Evolutionary conservation across 2,888 invertebrate genomes (phyloP), one percentile per base, ranked within the genome.

Genomic region (Cartodere bifasciata): DNA sequence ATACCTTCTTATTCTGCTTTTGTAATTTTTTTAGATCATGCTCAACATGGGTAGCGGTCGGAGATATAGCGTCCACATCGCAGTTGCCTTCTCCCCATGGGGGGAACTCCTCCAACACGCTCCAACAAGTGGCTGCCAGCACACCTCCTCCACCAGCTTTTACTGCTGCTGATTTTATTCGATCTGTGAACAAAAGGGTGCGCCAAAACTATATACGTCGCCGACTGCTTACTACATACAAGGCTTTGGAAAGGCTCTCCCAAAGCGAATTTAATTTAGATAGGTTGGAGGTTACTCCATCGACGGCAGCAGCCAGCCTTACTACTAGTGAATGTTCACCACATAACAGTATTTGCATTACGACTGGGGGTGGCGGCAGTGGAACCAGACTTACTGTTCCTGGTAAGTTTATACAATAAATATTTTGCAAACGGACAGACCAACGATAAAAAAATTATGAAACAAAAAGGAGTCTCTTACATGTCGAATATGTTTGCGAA

Each of bases 21-120:
- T 6, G 9, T 7, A 6, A 11, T 23, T 64, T 69, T 12, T 73
- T 69, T 6, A 65, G 86, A 3, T 84, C 84, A 0, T 84, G 85
- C 58, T 83, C 83, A 40, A 86, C 85, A 0, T 86, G 86, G 85
- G 86, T 85, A 1, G 85, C 78, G 41, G 84, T 85, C 2, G 86
- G 86, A 0, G 78, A 79, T 50, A 64, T 75, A 14, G 70, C 71
- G 2, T 72, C 74, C 29, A 82, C 82, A 0, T 84, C 84, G 0
- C 84, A 85, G 53, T 56, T 86, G 41, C 86, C 86, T 2, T 85
- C 85, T 2, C 85, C 85, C 0, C 85, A 85, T 51, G 74, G 73
- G n/a, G 69, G 70, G 7, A 63, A 61, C 27, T 56, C 63, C 4
- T 46, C 44, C 15, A 42, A 45, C 11, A 43, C 48, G 4, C 16